Conservation (phyloP, 1,140 invertebrate species). For the Bathynomus jamesi region DNA sequence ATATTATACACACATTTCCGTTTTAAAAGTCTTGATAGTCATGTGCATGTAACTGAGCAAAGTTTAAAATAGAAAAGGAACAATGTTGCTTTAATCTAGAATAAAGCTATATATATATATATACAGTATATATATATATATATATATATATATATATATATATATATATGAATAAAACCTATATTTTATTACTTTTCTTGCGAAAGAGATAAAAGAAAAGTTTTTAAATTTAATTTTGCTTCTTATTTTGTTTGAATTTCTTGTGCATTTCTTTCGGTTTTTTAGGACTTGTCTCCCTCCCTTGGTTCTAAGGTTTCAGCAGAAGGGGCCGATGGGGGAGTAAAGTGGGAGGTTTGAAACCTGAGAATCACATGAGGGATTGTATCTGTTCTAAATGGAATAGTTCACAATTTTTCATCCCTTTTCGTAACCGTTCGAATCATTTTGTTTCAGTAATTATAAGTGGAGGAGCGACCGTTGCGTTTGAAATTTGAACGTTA, state of each 20-base stretch:
- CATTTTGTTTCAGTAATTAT: not conserved
- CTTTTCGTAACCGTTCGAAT: no score
- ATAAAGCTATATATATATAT: not conserved
- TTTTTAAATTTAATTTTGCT: no score
- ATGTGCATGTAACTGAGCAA: no score
- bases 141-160: slow-evolving; percentile 3
- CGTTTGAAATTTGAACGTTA: not conserved
- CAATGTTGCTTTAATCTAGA: no score
- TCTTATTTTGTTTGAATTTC: not conserved
- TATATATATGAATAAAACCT: not conserved
- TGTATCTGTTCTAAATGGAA: not conserved
- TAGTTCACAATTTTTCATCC: not conserved
- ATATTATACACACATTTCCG: no score
- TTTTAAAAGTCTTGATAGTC: no score
- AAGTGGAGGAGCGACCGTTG: no score
- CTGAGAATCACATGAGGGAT: not conserved
- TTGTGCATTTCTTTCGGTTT: not conserved
- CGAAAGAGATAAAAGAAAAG: no score
- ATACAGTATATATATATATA: not conserved
- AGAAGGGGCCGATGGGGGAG: not conserved
- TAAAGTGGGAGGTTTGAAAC: not conserved
- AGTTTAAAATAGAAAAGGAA: no score
- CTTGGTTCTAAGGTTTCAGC: not conserved
- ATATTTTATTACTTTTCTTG: no score
- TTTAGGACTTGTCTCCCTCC: not conserved